A percentile compares a stretch with the other conserved stretches of the same genome.
These are phyloP conservation scores for Pipistrellus nathusii DNA, from an alignment of 2,797 vertebrate species.

Conservation along the genomic window DNA sequence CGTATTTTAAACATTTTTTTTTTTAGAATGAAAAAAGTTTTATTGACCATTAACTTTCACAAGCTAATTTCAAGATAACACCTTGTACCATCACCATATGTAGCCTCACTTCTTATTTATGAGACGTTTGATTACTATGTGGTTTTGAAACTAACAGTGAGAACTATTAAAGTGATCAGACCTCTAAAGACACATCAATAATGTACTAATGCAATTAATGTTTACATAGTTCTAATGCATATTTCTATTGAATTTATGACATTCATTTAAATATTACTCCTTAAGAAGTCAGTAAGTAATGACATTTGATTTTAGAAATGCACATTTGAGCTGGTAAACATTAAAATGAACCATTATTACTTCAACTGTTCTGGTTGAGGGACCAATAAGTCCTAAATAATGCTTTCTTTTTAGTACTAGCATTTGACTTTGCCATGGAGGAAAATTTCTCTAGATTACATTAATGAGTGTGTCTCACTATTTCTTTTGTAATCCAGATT, in stretches of 20 bases:
- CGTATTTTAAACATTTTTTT: conserved; percentile 41
- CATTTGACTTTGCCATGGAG: background rate
- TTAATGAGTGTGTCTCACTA: background rate
- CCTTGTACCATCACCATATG: background rate
- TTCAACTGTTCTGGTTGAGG: background rate
- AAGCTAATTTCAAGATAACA: conserved; percentile 31
- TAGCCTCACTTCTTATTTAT: conserved; percentile 26
- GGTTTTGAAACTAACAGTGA: conserved; percentile 14
- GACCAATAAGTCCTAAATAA: background rate
- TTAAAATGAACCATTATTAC: background rate
- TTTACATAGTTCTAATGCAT: conserved; percentile 25
- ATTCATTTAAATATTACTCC: background rate
- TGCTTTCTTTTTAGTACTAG: background rate
- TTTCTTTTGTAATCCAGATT: background rate
- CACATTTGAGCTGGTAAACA: background rate
- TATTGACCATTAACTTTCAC: conserved; percentile 57
- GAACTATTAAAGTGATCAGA: background rate
- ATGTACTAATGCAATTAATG: background rate
- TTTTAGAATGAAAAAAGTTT: background rate
- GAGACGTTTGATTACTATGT: background rate
- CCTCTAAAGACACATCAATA: background rate
- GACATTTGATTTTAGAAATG: conserved; percentile 28
- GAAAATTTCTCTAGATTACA: background rate
- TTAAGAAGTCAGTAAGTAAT: background rate
- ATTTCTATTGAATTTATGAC: conserved; percentile 37